Conservation (phyloP, 2,113 vertebrate genomes). For the Mungos mungo region DNA sequence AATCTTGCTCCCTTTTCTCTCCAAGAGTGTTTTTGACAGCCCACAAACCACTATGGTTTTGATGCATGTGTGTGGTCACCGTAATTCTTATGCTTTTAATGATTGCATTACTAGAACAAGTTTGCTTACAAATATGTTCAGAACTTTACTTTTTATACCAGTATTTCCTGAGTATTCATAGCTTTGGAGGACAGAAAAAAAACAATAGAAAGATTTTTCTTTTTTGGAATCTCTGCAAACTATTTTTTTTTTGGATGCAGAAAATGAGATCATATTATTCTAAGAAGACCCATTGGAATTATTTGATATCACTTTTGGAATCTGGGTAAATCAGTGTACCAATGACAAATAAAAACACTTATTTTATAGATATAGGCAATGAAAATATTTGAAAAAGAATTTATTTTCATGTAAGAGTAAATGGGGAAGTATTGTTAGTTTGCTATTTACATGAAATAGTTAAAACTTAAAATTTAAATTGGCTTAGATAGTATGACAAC, state of each 20-base stretch:
- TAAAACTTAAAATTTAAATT: constrained; percentile 41
- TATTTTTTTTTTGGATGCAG: neutral
- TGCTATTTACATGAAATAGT: neutral
- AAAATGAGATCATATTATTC: constrained; percentile 9
- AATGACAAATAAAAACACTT: neutral
- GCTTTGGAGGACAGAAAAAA: neutral
- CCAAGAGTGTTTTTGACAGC: neutral
- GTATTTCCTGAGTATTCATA: constrained; percentile 26
- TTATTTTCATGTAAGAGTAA: constrained; percentile 32
- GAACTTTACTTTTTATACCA: constrained; percentile 26
- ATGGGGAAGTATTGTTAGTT: constrained; percentile 4
- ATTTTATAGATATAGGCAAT: neutral
- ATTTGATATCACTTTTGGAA: constrained; percentile 48
- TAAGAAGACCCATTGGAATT: constrained; percentile 29
- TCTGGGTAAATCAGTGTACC: neutral
- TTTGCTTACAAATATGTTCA: constrained; percentile 61
- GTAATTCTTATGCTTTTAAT: constrained; percentile 50
- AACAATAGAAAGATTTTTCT: neutral
- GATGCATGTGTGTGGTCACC: constrained; percentile 59
- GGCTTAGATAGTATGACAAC: constrained; percentile 28
- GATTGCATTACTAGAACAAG: constrained; percentile 44
- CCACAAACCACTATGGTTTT: constrained; percentile 9
- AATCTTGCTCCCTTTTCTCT: constrained; percentile 58
- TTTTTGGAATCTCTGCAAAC: constrained; percentile 30
- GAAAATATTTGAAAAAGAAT: neutral